Conservation (phyloP, 1,140 invertebrate genomes). For the Saccostrea glomerata region DNA sequence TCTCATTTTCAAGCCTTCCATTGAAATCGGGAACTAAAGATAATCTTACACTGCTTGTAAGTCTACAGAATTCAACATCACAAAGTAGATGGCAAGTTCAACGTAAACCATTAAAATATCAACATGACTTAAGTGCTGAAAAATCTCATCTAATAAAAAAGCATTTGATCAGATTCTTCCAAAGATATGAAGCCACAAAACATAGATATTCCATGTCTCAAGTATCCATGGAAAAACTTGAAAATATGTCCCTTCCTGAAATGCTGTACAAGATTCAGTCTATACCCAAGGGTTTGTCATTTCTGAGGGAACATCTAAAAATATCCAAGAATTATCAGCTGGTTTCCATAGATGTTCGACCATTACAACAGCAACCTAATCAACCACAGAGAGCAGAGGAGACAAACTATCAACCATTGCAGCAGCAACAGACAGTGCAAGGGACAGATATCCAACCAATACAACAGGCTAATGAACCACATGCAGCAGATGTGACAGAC, state of each 20-base stretch:
- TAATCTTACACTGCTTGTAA: neutral
- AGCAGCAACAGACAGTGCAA: neutral
- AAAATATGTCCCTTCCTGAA: neutral
- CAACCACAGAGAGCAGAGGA: too few relatives aligned
- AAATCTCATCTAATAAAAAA: neutral
- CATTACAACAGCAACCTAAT: neutral
- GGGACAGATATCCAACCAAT: neutral
- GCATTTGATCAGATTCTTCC: neutral
- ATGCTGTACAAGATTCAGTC: constrained; percentile 12
- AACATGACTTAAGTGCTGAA: neutral
- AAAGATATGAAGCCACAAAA: neutral
- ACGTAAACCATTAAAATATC: neutral
- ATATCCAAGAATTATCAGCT: neutral
- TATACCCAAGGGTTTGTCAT: neutral
- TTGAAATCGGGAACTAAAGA: neutral
- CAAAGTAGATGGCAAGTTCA: neutral
- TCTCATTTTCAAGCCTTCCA: neutral
- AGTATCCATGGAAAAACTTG: neutral
- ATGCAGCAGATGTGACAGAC: neutral
- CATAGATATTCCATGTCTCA: neutral
- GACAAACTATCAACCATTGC: neutral
- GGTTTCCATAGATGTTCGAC: neutral
- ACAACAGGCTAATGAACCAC: neutral
- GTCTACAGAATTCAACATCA: neutral
- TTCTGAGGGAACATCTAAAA: neutral